Base-by-base conservation (phyloP, 1,140 invertebrate genomes). In the Pseudomyrmex dendroicus region DNA sequence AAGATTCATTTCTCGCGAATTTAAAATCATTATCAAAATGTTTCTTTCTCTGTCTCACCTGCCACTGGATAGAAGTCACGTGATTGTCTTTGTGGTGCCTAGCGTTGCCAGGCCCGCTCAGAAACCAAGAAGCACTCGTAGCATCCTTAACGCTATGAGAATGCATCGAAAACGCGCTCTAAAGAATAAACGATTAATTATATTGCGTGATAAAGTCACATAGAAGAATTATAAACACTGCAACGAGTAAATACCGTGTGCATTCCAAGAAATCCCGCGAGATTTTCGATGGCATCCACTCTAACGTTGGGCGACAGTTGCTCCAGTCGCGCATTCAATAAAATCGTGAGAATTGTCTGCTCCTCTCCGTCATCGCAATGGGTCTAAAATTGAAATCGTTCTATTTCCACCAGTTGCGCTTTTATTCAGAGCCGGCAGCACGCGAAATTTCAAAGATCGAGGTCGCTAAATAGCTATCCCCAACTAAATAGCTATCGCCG, bases 71-170 rank as follows among this genome's bases (percentile, higher is more conserved):
- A 50, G 95, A 87, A 22, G 94, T 94, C 5, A 93, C 91, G 67
- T 94, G 94, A 82, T 95, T 94, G 12, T 95, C 94, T 35, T 48
- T 59, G 10, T 92, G 93, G 25, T 91, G 90, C 62, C 94, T 94
- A 5, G 94, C 89, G 90, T 96, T 95, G 56, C 96, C 96, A 25
- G 95, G 94, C 3, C 96, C 96, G 56, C 95, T 95, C 17, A 96
- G 91, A 0, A 96, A 91, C 50, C 96, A 94, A 56, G 94, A 94
- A 61, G 91, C 91, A 56, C 93, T 92, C 86, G 64, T 89, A 64
- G 66, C 91, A 13, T 91, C 91, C 64, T 92, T 95, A 59, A 68
- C 85, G 67, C 66, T 89, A 70, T 90, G 90, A 78, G 91, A 93
- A 82, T 92, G 92, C 91, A 94, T 92, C 8, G 91, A 90, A 50